phyloP scores from a whole-genome alignment of 1,140 invertebrate species.

The Hyposmocoma kahamanoa region DNA sequence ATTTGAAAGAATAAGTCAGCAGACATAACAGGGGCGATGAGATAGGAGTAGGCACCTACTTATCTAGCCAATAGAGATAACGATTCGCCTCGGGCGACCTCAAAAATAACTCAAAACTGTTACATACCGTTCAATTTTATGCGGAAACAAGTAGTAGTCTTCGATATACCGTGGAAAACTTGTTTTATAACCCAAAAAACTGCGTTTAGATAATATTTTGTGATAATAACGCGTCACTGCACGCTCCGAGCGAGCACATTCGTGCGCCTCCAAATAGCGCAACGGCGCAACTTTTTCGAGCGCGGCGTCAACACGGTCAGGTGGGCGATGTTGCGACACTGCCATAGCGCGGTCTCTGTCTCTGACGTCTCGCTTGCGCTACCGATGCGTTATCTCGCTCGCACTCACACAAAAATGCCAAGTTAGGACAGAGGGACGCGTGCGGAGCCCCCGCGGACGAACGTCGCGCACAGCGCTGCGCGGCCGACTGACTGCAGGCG shows the following conservation, averaged over 20 bases:
- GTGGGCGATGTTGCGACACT: conserved; percentile 72
- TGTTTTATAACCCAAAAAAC: conserved; percentile 39
- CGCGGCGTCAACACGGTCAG: conserved; percentile 70
- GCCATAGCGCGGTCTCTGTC: conserved; percentile 53
- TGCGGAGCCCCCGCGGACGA: conserved; percentile 51
- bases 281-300: conserved; percentile 71
- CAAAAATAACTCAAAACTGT: conserved; percentile 25
- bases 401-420: conserved; percentile 32
- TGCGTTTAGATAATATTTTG: conserved; percentile 43
- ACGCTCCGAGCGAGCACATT: conserved; percentile 55
- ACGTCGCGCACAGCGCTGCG: conserved; percentile 68
- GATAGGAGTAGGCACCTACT: conserved; percentile 30
- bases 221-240: conserved; percentile 59
- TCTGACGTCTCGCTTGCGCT: conserved; percentile 26
- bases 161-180: conserved; percentile 18
- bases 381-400: conserved; percentile 34
- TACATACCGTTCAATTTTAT: conserved; percentile 43
- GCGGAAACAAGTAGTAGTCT: conserved; percentile 24
- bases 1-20: conserved; percentile 17
- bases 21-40: conserved; percentile 14
- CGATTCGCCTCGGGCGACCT: conserved; percentile 18
- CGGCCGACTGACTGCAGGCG: conserved; percentile 60
- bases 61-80: conserved; percentile 42
- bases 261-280: conserved; percentile 70
- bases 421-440: conserved; percentile 30